Base-by-base conservation (phyloP, 2,888 invertebrate genomes). In the Matsumyia berberina region DNA sequence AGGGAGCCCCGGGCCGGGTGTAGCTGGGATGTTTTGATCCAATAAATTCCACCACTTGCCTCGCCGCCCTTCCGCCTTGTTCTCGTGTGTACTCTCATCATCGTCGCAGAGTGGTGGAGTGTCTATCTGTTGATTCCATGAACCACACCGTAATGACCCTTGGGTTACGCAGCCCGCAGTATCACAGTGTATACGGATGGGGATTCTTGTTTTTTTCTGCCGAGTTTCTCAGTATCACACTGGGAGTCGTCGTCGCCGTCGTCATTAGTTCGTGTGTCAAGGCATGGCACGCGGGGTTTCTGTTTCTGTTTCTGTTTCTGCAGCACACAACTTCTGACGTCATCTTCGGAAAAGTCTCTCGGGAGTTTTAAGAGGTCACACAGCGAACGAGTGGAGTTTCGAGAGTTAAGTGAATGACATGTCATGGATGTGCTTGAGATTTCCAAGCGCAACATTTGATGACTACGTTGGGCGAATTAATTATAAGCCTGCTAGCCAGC, bases 81-180 rank as follows among this genome's bases (percentile, higher is more conserved):
- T 64, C n/a, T 57, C 19, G 66, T 66, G 49, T 46, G 42, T 42
- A 31, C 39, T 42, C 60, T 51, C 51, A 29, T 60, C 72, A 33
- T 58, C 46, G 33, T 35, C 33, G 33, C 51, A n/a, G n/a, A 31
- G 53, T 46, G 11, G 49, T 77, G 31, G 51, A 76, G 76, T 76
- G 53, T 70, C 77, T 70, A 78, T 70, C 77, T 78, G 77, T 78
- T 78, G 77, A 78, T 70, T 78, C 55, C 77, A 39, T 78, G 70
- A 78, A 70, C 77, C 77, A 78, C 69, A 70, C 77, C 67, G 67
- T 77, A 77, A 76, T 76, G 76, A 76, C 76, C 76, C 76, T 67
- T 67, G 64, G 74, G 66, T 74, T 55, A 66, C 46, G 37, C 55
- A 69, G 37, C 33, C 29, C 19, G 6, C 29, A n/a, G 31, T 12